Percentiles rank a stretch among this genome's conserved stretches.
phyloP scores from a whole-genome alignment of 2,113 vertebrate genomes.

The Lipotes vexillifer region DNA sequence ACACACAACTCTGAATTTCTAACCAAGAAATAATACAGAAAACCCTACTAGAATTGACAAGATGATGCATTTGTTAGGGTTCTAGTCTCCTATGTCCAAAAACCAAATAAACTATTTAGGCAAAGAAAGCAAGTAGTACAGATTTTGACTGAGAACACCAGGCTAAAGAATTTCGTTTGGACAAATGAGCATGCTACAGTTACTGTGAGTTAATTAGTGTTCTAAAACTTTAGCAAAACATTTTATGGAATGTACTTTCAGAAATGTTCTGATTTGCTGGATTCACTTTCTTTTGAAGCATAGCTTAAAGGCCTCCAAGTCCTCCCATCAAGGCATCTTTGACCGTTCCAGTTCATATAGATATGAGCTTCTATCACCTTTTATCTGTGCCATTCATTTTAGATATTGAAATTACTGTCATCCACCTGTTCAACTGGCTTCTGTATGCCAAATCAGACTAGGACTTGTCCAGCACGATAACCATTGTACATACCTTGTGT shows the following conservation, averaged over 20 bases:
- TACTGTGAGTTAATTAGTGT: not conserved
- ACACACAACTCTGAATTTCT: not conserved
- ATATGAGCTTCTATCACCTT: not conserved
- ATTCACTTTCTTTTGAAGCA: not conserved
- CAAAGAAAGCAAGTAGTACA: not conserved
- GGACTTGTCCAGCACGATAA: not conserved
- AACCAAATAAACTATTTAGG: not conserved
- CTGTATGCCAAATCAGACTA: not conserved
- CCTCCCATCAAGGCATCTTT: not conserved
- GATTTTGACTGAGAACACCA: not conserved
- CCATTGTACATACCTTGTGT: not conserved
- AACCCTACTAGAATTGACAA: not conserved
- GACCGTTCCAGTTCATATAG: not conserved
- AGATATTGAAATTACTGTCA: not conserved
- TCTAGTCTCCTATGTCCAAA: not conserved
- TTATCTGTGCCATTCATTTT: not conserved
- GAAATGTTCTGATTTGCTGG: not conserved
- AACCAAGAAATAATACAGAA: not conserved
- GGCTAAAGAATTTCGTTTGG: not conserved
- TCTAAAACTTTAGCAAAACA: not conserved
- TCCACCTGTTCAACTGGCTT: not conserved
- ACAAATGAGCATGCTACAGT: not conserved
- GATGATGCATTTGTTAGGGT: not conserved
- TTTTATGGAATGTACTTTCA: slow-evolving; percentile 16
- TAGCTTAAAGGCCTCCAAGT: not conserved